A percentile compares a stretch with the other conserved stretches of the same genome.
These are phyloP conservation scores for Gymnosoma rotundatum DNA, from an alignment of 2,888 invertebrate species.

Conservation along the genomic window DNA sequence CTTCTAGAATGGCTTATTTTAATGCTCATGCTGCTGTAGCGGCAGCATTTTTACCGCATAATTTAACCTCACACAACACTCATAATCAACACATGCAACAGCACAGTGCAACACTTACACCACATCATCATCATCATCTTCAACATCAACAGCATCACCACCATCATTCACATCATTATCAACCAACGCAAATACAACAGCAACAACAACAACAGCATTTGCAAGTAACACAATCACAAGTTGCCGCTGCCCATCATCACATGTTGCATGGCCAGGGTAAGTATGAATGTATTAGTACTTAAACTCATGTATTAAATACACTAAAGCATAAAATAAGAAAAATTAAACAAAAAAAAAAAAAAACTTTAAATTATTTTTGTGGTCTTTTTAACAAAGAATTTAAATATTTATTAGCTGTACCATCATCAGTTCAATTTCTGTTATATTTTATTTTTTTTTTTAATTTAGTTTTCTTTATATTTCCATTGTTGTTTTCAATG, in stretches of 20 bases:
- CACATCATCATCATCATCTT: conserved; percentile 64
- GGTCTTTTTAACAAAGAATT: conserved; percentile 35
- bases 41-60: conserved; percentile 91
- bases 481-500: conserved; percentile 17
- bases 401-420: conserved; percentile 67
- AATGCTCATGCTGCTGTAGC: conserved; percentile 96
- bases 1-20: conserved; percentile 93
- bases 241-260: conserved; percentile 75
- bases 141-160: conserved; percentile 47
- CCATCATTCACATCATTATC: conserved; percentile 64
- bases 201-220: conserved; percentile 61
- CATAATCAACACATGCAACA: conserved; percentile 63
- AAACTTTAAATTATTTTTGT: conserved; percentile 22
- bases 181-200: conserved; percentile 49
- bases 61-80: conserved; percentile 80
- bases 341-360: not conserved
- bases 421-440: conserved; percentile 31
- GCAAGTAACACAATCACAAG: conserved; percentile 55
- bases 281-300: conserved; percentile 61
- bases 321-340: not conserved
- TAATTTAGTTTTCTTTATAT: not conserved
- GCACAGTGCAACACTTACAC: conserved; percentile 47
- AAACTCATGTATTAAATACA: not conserved
- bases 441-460: conserved; percentile 37
- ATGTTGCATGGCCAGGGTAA: conserved; percentile 82